These are phyloP conservation scores for Candidula unifasciata DNA, from an alignment of 2,888 invertebrate species.

Conservation along the genomic window DNA sequence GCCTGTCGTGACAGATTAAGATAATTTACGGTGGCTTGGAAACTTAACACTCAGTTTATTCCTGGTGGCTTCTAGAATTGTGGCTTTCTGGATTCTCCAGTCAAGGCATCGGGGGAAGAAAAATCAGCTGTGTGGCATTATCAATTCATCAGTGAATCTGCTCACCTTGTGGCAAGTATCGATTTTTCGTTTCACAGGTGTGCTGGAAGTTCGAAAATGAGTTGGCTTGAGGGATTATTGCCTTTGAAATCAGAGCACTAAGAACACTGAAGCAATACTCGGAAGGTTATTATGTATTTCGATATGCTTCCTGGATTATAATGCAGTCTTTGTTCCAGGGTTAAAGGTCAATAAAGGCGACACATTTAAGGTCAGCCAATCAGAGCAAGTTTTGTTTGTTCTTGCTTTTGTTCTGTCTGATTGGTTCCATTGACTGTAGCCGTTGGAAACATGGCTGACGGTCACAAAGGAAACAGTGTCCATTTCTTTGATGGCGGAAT, in stretches of 20 bases:
- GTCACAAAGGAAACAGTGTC: too few species aligned
- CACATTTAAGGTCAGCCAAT: slow-evolving; percentile 14
- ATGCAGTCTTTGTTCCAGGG: slow-evolving; percentile 21
- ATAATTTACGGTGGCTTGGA: slow-evolving; percentile 17
- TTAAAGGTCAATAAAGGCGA: slow-evolving; percentile 22
- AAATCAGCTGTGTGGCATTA: slow-evolving; percentile 28
- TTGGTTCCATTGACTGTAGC: neutral
- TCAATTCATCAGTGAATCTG: slow-evolving; percentile 22
- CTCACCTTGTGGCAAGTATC: slow-evolving; percentile 17
- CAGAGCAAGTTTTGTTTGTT: neutral
- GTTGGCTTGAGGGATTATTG: neutral
- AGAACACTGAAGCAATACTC: neutral
- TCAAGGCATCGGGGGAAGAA: neutral
- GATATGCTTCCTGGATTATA: neutral
- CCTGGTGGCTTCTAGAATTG: neutral
- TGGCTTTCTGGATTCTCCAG: neutral
- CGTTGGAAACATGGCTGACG: too few species aligned
- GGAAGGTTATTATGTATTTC: slow-evolving; percentile 8
- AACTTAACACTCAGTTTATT: slow-evolving; percentile 21
- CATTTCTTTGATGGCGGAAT: neutral
- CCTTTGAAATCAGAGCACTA: slow-evolving; percentile 29
- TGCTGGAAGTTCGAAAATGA: neutral
- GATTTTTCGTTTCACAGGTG: slow-evolving; percentile 20
- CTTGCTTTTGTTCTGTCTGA: neutral
- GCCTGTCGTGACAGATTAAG: neutral